Conservation (phyloP, 1,140 invertebrate species). For the Panonychus citri region DNA sequence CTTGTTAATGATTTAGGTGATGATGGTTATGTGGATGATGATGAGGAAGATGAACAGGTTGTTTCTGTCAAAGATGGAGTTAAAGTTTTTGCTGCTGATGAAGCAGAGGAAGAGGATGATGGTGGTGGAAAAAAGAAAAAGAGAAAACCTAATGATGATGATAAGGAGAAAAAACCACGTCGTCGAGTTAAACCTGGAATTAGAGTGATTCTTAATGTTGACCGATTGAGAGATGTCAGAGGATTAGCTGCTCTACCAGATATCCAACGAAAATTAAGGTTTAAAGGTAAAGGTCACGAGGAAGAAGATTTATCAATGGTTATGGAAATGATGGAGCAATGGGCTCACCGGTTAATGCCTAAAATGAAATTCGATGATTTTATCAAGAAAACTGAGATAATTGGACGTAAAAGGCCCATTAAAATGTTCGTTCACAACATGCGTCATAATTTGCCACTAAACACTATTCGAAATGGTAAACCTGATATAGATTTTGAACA, state of each 20-base stretch:
- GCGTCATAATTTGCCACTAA: neutral
- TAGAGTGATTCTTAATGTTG: neutral
- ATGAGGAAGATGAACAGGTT: neutral
- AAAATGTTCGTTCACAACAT: slow-evolving; percentile 16
- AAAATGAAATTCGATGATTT: slow-evolving; percentile 65
- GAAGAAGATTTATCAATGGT: slow-evolving; percentile 50
- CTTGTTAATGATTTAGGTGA: too few relatives aligned
- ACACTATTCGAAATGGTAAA: neutral
- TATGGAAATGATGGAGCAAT: slow-evolving; percentile 63
- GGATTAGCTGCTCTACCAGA: slow-evolving; percentile 51
- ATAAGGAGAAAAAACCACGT: neutral
- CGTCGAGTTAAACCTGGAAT: neutral
- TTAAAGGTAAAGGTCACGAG: slow-evolving; percentile 59
- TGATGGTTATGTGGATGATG: neutral
- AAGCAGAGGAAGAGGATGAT: neutral
- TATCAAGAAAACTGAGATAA: slow-evolving; percentile 47
- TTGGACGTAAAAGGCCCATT: slow-evolving; percentile 45
- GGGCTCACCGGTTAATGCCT: slow-evolving; percentile 70
- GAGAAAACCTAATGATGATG: neutral
- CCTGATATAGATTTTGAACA: neutral
- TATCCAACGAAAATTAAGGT: slow-evolving; percentile 56
- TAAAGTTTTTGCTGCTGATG: neutral
- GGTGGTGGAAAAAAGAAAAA: neutral
- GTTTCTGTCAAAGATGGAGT: neutral
- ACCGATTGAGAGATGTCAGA: slow-evolving; percentile 36